Evolutionary conservation across 2,888 invertebrate species (phyloP).

Genomic region (Pandemis heparana): DNA sequence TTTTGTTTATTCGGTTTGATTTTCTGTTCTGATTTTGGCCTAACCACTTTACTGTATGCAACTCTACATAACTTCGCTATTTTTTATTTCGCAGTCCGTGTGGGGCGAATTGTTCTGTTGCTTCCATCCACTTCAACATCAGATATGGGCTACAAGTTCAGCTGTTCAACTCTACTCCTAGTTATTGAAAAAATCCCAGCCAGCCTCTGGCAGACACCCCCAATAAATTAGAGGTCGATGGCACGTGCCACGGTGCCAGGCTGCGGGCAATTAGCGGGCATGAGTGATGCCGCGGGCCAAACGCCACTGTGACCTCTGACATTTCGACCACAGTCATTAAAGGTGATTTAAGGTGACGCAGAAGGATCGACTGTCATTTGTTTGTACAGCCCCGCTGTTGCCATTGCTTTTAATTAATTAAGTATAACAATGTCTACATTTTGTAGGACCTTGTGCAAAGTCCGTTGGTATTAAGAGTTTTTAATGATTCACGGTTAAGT

Average conservation of each 20-base stretch:
- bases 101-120: too few species aligned
- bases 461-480: too few species aligned
- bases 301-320: slow-evolving; percentile 62
- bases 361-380: slow-evolving; percentile 5
- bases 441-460: too few species aligned
- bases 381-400: not conserved
- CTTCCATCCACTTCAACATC: too few species aligned
- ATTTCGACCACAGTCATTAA: slow-evolving; percentile 30
- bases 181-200: not conserved
- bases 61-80: too few species aligned
- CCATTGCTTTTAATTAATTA: not conserved
- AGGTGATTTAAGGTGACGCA: slow-evolving; percentile 38
- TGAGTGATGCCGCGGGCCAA: slow-evolving; percentile 79
- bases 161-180: not conserved
- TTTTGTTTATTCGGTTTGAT: too few species aligned
- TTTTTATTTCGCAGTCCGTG: too few species aligned
- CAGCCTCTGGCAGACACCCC: not conserved
- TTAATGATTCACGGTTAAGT: too few species aligned
- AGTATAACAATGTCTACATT: too few species aligned
- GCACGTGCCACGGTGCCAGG: slow-evolving; percentile 10
- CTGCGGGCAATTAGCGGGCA: slow-evolving; percentile 72
- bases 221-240: slow-evolving; percentile 5
- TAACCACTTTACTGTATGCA: too few species aligned
- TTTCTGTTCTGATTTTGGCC: too few species aligned
- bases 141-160: not conserved